Evolutionary conservation across 2,113 vertebrate genomes (phyloP).

Genomic region (Cyprinodon tularosa): DNA sequence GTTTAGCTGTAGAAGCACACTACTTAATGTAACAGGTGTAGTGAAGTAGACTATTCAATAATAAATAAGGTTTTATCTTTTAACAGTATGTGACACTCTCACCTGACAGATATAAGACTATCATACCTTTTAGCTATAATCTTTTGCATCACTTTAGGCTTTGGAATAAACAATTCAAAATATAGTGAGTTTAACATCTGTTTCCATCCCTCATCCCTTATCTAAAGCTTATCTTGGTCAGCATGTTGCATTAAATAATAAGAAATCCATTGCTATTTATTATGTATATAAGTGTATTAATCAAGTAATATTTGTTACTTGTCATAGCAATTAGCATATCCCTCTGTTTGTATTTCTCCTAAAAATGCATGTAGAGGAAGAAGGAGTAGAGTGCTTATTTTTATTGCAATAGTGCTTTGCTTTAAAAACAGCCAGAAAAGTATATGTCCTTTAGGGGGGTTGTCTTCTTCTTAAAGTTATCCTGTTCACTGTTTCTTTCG

Average conservation of each 20-base stretch:
- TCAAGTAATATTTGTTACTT: neutral
- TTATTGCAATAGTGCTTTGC: neutral
- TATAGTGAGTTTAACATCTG: neutral
- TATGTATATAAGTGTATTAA: neutral
- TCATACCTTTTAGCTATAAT: too few relatives aligned
- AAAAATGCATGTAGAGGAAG: neutral
- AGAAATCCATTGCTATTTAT: neutral
- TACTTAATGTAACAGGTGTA: neutral
- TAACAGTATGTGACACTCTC: neutral
- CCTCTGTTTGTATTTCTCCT: neutral
- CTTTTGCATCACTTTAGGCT: neutral
- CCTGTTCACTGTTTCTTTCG: neutral
- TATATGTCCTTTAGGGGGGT: neutral
- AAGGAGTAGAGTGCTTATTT: neutral
- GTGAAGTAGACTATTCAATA: neutral
- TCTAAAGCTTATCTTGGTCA: neutral
- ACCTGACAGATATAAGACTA: neutral
- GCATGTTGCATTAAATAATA: neutral
- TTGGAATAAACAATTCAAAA: neutral
- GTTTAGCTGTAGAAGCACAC: neutral
- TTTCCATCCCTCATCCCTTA: neutral
- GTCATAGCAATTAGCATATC: neutral
- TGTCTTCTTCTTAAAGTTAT: neutral
- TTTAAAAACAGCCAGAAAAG: neutral
- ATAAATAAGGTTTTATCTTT: neutral